phyloP scores from a whole-genome alignment of 1,140 invertebrate species.

The Procambarus virginalis region DNA sequence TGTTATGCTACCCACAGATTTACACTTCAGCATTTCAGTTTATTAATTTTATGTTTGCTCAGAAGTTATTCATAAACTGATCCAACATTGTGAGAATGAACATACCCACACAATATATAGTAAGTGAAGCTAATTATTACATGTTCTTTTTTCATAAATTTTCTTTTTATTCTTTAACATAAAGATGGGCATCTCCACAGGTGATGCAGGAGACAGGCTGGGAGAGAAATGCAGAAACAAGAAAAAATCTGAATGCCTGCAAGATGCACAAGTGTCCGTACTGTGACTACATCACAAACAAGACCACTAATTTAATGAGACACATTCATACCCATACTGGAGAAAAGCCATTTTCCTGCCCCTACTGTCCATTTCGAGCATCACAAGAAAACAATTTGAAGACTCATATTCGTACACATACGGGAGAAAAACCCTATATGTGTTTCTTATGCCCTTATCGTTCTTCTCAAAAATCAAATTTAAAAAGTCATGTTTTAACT shows the following conservation, averaged over 20 bases:
- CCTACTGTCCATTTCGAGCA: constrained; percentile 4
- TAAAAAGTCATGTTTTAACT: neutral
- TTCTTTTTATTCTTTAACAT: neutral
- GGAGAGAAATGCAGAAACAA: constrained; percentile 6
- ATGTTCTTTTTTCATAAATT: neutral
- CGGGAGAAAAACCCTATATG: neutral
- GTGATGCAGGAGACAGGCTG: constrained; percentile 10
- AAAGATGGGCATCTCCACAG: constrained; percentile 7
- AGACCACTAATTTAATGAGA: constrained; percentile 15
- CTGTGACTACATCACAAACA: constrained; percentile 17
- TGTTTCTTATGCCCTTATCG: neutral
- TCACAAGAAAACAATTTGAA: neutral
- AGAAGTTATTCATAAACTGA: no score
- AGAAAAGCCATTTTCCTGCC: constrained; percentile 12
- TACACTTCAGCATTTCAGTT: no score
- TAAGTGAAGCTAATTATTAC: neutral
- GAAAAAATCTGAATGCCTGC: constrained; percentile 11
- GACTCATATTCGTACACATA: constrained; percentile 7
- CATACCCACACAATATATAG: no score
- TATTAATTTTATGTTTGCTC: no score
- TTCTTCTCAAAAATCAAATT: neutral
- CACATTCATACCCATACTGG: constrained; percentile 9
- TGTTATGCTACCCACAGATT: no score
- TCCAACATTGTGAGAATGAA: no score
- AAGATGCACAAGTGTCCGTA: constrained; percentile 13